Percentiles rank a stretch among this genome's conserved stretches.
These are phyloP conservation scores for Actenoides lindsayi DNA, from an alignment of 2,113 vertebrate genomes.

Conservation along the genomic window DNA sequence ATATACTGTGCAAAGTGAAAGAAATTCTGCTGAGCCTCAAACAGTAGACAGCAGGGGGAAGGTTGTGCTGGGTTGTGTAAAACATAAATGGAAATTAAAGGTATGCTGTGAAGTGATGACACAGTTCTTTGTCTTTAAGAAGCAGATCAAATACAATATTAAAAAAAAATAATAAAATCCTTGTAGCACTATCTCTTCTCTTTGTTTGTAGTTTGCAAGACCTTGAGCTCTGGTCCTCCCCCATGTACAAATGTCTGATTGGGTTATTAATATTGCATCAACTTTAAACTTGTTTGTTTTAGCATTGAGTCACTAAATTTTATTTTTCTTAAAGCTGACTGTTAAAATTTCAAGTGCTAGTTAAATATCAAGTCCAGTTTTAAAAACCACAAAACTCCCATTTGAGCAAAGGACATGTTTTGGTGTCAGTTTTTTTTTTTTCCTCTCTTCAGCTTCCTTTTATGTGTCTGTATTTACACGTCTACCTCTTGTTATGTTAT, in stretches of 20 bases:
- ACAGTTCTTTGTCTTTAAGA: neutral
- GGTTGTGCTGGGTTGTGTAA: neutral
- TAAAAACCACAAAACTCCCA: neutral
- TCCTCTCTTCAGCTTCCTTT: neutral
- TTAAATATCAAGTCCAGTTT: neutral
- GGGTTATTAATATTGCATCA: conserved; percentile 74
- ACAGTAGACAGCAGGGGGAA: neutral
- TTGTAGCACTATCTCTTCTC: neutral
- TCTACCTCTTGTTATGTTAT: neutral
- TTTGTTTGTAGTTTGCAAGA: conserved; percentile 59
- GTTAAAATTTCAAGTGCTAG: neutral
- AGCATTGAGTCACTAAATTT: conserved; percentile 30
- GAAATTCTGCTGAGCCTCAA: neutral
- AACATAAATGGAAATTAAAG: neutral
- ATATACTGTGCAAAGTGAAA: neutral
- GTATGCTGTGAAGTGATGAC: neutral
- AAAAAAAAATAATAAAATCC: neutral
- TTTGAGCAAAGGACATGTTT: neutral
- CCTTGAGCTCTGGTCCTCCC: conserved; percentile 72
- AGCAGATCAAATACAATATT: neutral
- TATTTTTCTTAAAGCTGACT: conserved; percentile 21
- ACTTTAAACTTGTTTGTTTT: conserved; percentile 53
- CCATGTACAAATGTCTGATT: conserved; percentile 57
- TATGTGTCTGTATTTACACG: neutral
- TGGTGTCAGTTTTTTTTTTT: neutral